A percentile compares a stretch with the other conserved stretches of the same genome.
phyloP scores from a whole-genome alignment of 2,113 vertebrate species.

The Prolemur simus region DNA sequence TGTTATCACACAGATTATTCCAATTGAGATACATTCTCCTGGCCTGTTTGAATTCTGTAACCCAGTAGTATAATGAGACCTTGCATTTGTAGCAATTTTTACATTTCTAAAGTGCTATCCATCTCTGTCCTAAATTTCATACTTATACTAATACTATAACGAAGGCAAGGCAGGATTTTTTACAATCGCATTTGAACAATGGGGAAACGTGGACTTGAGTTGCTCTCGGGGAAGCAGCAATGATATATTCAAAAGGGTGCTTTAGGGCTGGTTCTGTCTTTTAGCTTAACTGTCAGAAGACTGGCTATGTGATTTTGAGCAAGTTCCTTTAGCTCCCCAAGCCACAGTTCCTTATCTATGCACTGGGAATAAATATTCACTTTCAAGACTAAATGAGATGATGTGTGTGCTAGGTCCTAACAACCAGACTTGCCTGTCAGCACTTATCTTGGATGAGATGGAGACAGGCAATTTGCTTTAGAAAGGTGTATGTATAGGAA shows the following conservation, averaged over 20 bases:
- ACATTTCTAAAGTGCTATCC: constrained; percentile 17
- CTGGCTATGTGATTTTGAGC: background rate
- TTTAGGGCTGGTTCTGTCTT: background rate
- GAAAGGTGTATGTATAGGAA: background rate
- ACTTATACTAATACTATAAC: constrained; percentile 12
- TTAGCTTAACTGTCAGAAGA: background rate
- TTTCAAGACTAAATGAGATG: background rate
- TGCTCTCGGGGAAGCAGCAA: background rate
- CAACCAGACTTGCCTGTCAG: background rate
- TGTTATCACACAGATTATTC: constrained; percentile 43
- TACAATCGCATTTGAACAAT: constrained; percentile 25
- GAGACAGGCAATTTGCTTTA: background rate
- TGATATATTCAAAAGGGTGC: background rate
- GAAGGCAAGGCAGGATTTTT: background rate
- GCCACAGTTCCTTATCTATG: constrained; percentile 22
- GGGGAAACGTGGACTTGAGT: background rate
- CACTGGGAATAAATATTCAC: background rate
- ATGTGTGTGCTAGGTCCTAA: background rate
- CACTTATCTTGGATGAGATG: background rate
- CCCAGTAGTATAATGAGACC: background rate
- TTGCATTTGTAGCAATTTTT: constrained; percentile 43
- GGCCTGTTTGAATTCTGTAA: background rate
- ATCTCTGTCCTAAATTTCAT: constrained; percentile 18
- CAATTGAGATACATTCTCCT: constrained; percentile 10
- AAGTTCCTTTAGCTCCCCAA: background rate